phyloP scores from a whole-genome alignment of 2,113 vertebrate genomes.

The Agelaius tricolor region DNA sequence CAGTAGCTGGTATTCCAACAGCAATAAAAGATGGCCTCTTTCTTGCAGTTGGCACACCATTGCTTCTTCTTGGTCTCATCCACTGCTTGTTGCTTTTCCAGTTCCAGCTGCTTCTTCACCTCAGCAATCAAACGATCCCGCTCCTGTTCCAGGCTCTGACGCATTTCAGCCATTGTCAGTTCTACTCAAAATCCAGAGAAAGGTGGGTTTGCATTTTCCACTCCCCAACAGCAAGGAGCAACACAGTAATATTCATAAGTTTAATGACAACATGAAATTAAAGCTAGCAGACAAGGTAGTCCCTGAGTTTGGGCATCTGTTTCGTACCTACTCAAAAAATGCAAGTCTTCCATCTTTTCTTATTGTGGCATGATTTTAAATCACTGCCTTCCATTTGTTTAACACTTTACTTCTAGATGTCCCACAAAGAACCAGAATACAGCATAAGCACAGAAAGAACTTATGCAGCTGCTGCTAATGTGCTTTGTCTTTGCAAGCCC shows the following conservation, averaged over 20 bases:
- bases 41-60: slow-evolving; percentile 97
- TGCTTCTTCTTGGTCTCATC: slow-evolving; percentile 99
- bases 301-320: not conserved
- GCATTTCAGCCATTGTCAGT: slow-evolving; percentile 97
- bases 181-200: slow-evolving; percentile 72
- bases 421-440: not conserved
- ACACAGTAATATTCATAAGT: not conserved
- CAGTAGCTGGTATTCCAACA: slow-evolving; percentile 99
- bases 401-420: not conserved
- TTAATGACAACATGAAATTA: not conserved
- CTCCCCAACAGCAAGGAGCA: not conserved
- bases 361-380: not conserved
- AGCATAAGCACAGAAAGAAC: not conserved
- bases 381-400: not conserved
- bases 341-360: not conserved
- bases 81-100: slow-evolving; percentile 93
- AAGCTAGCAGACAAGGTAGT: not conserved
- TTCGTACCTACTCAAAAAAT: not conserved
- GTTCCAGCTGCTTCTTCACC: slow-evolving; percentile 93
- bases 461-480: not conserved
- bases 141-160: slow-evolving; percentile 96
- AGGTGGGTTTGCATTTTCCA: not conserved
- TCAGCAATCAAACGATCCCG: slow-evolving; percentile 90
- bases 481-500: not conserved
- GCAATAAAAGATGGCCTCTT: slow-evolving; percentile 98